Evolutionary conservation across 2,113 vertebrate species (phyloP), one percentile per base, ranked within the genome.

Genomic region (Alethe diademata): DNA sequence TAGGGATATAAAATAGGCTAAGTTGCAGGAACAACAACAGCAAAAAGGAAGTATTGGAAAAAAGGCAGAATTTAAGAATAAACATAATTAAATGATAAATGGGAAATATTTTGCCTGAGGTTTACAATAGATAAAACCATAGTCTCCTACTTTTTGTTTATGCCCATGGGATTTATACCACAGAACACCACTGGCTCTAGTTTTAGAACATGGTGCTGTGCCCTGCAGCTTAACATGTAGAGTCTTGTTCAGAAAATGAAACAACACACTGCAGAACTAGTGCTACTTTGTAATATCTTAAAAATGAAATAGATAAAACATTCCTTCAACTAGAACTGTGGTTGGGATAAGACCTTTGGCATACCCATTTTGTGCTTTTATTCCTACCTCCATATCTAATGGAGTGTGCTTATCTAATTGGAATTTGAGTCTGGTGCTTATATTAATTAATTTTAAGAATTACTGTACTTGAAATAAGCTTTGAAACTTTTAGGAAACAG

Each of bases 401-500:
- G 40, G 48, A 70, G 67, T 45, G 20, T 56, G 26, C 28, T 91
- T 88, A 74, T 58, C 33, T 83, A 81, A 86, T 31, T 84, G 26
- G 58, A 92, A 89, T 86, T 95, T 54, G 45, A n/a, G 12, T 50
- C 45, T 40, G 38, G 19, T 69, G 54, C 38, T 95, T 91, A 24
- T 45, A 73, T 80, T 79, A 97, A 88, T 88, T 73, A 88, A 88
- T 88, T 92, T 78, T 76, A 92, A 94, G 18, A 95, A 86, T 90
- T 94, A 22, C 66, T 85, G 8, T 75, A 90, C 93, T 97, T 96
- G 50, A 96, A 86, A 47, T 85, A 97, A 78, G 67, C 70, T 79
- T 83, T 90, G 83, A 92, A 94, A 92, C 50, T 95, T 92, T 65
- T 88, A 65, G 73, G 70, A 95, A 97, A 97, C 80, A 80, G n/a